Evolutionary conservation across 2,113 vertebrate genomes (phyloP).

Genomic region (Pedionomus torquatus): DNA sequence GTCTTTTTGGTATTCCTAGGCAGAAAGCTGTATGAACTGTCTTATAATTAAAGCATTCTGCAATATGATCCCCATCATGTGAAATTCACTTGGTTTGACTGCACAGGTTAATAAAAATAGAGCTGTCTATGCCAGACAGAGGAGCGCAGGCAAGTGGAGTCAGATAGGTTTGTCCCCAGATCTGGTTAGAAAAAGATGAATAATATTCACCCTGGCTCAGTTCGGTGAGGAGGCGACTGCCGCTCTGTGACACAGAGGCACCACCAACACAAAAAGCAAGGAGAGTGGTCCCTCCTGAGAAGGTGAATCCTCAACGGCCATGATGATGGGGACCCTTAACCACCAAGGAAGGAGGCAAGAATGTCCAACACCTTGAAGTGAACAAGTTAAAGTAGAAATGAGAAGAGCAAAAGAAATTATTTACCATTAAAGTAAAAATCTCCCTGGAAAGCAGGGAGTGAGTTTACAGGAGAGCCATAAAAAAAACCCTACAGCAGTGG

Average conservation of each 20-base stretch:
- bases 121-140: neutral
- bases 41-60: neutral
- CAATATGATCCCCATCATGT: neutral
- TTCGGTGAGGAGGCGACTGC: neutral
- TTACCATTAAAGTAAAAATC: neutral
- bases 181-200: neutral
- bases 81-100: neutral
- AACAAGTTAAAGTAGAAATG: neutral
- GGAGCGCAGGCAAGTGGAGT: neutral
- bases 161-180: neutral
- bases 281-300: neutral
- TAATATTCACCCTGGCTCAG: neutral
- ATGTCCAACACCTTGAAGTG: neutral
- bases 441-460: neutral
- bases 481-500: neutral
- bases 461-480: neutral
- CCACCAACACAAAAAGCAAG: neutral
- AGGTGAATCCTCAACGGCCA: neutral
- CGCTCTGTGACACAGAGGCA: neutral
- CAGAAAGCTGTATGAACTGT: neutral
- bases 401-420: neutral
- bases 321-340: neutral
- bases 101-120: neutral
- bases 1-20: neutral
- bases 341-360: neutral